Evolutionary conservation across 2,888 invertebrate genomes (phyloP).

Genomic region (Lathronympha strigana): DNA sequence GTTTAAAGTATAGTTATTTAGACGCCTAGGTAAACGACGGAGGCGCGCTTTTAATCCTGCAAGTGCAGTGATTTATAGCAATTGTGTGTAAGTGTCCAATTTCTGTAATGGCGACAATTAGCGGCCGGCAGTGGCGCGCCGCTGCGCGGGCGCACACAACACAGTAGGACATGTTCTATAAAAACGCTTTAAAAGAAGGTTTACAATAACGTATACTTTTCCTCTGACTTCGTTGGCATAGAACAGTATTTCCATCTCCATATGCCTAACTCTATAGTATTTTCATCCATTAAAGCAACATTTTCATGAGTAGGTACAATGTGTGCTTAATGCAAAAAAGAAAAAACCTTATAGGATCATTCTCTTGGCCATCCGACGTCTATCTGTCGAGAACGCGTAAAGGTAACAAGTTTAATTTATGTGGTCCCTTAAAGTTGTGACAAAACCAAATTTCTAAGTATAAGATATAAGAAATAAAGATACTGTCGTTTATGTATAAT

Average conservation of each 20-base stretch:
- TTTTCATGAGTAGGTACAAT: too few species aligned
- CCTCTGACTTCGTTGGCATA: neutral
- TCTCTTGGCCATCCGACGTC: too few species aligned
- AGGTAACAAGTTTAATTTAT: too few species aligned
- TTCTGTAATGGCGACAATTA: constrained; percentile 71
- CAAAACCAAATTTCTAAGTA: too few species aligned
- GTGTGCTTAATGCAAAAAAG: too few species aligned
- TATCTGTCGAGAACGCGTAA: too few species aligned
- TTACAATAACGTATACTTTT: neutral
- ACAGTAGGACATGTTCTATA: constrained; percentile 20
- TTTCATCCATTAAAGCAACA: too few species aligned
- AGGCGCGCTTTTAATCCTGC: constrained; percentile 51
- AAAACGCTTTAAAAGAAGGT: neutral
- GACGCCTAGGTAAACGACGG: constrained; percentile 54
- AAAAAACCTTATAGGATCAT: too few species aligned
- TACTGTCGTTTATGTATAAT: too few species aligned
- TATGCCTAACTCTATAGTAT: too few species aligned
- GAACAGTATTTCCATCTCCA: neutral
- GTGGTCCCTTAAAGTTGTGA: too few species aligned
- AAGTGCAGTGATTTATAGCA: constrained; percentile 64
- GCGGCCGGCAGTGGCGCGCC: constrained; percentile 53
- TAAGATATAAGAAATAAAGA: too few species aligned
- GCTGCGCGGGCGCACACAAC: constrained; percentile 43
- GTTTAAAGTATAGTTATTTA: constrained; percentile 51
- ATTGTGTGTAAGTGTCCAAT: constrained; percentile 70